These are phyloP conservation scores for Istiophorus platypterus DNA, from an alignment of 2,113 vertebrate species.

Conservation along the genomic window DNA sequence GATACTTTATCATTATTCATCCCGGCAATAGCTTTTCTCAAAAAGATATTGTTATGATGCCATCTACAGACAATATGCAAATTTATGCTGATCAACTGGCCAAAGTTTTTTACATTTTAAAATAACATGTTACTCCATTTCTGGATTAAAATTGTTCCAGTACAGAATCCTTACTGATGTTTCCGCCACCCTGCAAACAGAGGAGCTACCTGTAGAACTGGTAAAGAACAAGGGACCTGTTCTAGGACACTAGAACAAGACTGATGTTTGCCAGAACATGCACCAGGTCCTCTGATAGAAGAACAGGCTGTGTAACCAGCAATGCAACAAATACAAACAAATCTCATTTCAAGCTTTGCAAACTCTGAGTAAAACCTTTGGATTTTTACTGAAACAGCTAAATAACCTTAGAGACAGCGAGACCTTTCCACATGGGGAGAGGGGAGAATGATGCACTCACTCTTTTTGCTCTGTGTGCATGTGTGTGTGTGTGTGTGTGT, in stretches of 20 bases:
- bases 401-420: slow-evolving; percentile 62
- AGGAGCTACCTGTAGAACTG: not conserved
- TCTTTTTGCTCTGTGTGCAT: slow-evolving; percentile 52
- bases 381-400: slow-evolving; percentile 51
- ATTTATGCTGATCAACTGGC: not conserved
- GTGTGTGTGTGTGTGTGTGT: slow-evolving; percentile 27
- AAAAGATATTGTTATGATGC: not conserved
- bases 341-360: slow-evolving; percentile 38
- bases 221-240: slow-evolving; percentile 11
- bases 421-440: slow-evolving; percentile 52
- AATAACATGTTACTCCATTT: not conserved
- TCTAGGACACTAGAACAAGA: slow-evolving; percentile 53
- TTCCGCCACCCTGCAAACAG: not conserved
- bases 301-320: slow-evolving; percentile 24
- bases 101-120: not conserved
- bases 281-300: slow-evolving; percentile 23
- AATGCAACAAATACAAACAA: slow-evolving; percentile 62
- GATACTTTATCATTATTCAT: not conserved
- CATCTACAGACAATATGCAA: not conserved
- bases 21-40: not conserved
- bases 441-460: slow-evolving; percentile 55
- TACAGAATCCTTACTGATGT: not conserved
- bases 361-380: slow-evolving; percentile 45
- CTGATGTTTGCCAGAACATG: slow-evolving; percentile 31
- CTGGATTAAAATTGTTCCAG: not conserved